These are phyloP conservation scores for Thunnus maccoyii DNA, from an alignment of 2,113 vertebrate species.

Conservation along the genomic window DNA sequence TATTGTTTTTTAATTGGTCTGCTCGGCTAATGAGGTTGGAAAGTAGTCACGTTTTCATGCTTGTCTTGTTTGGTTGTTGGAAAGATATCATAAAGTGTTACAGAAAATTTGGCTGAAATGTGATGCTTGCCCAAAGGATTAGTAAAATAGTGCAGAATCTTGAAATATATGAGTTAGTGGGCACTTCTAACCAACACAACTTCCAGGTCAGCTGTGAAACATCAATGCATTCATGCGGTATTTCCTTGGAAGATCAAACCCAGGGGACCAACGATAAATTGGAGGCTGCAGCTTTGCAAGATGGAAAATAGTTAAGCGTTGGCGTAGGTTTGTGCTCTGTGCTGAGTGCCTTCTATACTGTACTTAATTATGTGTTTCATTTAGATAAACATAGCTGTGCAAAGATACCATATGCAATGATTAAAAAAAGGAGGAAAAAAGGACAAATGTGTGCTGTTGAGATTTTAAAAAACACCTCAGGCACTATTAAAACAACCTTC, in stretches of 20 bases:
- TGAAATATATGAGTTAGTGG: no score
- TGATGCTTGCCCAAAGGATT: neutral
- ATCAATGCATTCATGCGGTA: neutral
- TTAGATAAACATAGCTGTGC: conserved; percentile 23
- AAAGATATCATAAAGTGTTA: neutral
- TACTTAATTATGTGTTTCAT: conserved; percentile 35
- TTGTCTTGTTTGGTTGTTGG: conserved; percentile 9
- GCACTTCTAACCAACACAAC: neutral
- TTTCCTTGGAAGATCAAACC: conserved; percentile 19
- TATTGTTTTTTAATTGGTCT: conserved; percentile 14
- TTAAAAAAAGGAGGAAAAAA: neutral
- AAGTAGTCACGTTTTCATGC: neutral
- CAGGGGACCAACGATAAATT: neutral
- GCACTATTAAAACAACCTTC: neutral
- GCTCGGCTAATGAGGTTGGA: conserved; percentile 21
- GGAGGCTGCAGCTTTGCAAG: neutral
- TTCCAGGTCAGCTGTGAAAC: neutral
- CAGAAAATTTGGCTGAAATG: neutral
- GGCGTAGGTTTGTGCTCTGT: neutral
- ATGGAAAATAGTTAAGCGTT: neutral
- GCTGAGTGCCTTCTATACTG: neutral
- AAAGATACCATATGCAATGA: neutral
- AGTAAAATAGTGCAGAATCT: no score
- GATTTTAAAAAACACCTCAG: neutral
- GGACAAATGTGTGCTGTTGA: neutral